A percentile compares a stretch with the other conserved stretches of the same genome.
Conservation (phyloP, 92 coral and sea anemone species). For the Parazoanthus darwini region DNA sequence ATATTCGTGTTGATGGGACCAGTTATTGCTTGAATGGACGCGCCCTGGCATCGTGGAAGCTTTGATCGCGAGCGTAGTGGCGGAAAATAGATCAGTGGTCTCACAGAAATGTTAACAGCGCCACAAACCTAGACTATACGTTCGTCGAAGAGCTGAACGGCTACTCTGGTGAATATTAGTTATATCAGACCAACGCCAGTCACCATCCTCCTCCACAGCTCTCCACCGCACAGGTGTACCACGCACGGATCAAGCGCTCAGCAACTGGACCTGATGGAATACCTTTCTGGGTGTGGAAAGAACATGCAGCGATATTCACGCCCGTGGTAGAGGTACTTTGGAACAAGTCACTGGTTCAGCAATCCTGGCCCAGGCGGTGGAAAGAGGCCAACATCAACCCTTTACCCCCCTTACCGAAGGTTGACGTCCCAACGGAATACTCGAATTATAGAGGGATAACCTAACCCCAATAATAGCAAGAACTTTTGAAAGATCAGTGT, state of each 20-base stretch:
- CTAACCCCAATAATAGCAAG: no score
- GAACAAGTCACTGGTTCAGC: constrained; percentile 28
- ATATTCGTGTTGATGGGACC: constrained; percentile 28
- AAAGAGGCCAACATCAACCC: constrained; percentile 7
- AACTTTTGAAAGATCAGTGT: no score
- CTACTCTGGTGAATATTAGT: constrained; percentile 35
- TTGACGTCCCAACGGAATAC: neutral
- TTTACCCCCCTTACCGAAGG: no score
- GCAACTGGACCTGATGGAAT: constrained; percentile 56
- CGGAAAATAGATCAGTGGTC: constrained; percentile 40
- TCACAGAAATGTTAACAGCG: constrained; percentile 25
- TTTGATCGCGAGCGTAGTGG: constrained; percentile 53
- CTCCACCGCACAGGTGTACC: constrained; percentile 41
- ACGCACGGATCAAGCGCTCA: constrained; percentile 53
- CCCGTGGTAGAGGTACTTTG: constrained; percentile 40
- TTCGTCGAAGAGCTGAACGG: constrained; percentile 32
- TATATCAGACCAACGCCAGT: constrained; percentile 38
- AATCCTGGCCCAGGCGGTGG: constrained; percentile 45
- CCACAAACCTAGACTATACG: neutral
- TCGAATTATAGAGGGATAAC: no score
- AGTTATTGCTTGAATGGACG: constrained; percentile 18
- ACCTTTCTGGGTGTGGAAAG: constrained; percentile 59
- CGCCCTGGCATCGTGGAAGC: constrained; percentile 36
- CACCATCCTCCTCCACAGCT: constrained; percentile 22
- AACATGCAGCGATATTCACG: constrained; percentile 38